Percentiles rank a stretch among this genome's conserved stretches.
phyloP scores from a whole-genome alignment of 2,888 invertebrate species.

The Kryphioiulus occultus region DNA sequence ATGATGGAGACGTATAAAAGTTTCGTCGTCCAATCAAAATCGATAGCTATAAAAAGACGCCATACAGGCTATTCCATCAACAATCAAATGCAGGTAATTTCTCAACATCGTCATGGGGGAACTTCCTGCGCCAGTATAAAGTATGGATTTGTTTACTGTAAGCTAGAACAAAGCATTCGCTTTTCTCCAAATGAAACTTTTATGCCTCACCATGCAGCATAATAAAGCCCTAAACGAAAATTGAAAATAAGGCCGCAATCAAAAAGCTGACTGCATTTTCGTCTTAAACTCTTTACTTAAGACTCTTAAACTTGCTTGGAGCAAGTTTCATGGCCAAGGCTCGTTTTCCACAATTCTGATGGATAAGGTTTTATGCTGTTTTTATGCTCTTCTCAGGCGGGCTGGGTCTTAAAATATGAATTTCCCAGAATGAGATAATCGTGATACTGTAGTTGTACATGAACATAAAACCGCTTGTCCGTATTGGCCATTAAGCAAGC shows the following conservation, averaged over 20 bases:
- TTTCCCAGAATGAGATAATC: not conserved
- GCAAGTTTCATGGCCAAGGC: not conserved
- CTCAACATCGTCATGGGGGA: not conserved
- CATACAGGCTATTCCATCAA: not conserved
- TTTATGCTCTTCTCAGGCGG: not conserved
- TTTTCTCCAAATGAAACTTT: constrained; percentile 15
- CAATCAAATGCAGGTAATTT: not conserved
- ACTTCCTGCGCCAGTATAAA: not conserved
- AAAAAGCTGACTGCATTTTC: not conserved
- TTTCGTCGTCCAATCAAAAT: not conserved
- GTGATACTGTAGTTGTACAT: too few species aligned
- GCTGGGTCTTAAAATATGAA: not conserved
- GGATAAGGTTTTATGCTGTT: not conserved
- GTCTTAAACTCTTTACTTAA: too few species aligned
- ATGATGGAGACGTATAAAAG: not conserved
- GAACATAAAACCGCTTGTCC: not conserved
- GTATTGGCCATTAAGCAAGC: not conserved
- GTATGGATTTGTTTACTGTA: not conserved
- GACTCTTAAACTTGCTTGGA: too few species aligned
- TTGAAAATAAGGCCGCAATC: constrained; percentile 12
- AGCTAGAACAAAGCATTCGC: not conserved
- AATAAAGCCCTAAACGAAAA: not conserved
- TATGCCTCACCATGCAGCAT: not conserved
- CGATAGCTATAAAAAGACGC: not conserved
- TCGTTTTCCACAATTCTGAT: not conserved